These are phyloP conservation scores for Argya squamiceps DNA, from an alignment of 2,797 vertebrate species.

Conservation along the genomic window DNA sequence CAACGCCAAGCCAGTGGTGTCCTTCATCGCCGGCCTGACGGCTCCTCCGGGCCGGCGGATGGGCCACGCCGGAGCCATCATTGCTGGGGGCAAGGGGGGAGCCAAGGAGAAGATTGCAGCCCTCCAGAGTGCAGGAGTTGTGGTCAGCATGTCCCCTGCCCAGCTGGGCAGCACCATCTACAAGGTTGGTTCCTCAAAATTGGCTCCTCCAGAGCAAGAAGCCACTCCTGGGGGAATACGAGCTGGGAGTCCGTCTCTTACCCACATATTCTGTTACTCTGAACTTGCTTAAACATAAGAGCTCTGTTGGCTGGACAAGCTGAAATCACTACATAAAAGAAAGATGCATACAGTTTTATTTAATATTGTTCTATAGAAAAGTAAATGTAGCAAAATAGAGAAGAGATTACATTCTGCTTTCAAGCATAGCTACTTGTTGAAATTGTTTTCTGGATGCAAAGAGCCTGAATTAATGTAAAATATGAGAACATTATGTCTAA, in stretches of 20 bases:
- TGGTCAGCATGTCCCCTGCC: constrained; percentile 96
- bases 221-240: background rate
- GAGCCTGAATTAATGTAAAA: background rate
- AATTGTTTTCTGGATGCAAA: background rate
- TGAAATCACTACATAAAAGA: background rate
- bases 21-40: constrained; percentile 96
- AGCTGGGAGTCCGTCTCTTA: background rate
- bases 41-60: constrained; percentile 95
- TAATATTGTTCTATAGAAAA: background rate
- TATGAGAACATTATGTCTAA: background rate
- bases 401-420: background rate
- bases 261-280: background rate
- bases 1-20: constrained; percentile 93
- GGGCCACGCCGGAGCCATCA: constrained; percentile 97
- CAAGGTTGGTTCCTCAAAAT: constrained; percentile 82
- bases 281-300: background rate
- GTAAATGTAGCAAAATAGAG: background rate
- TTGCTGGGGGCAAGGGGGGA: constrained; percentile 96
- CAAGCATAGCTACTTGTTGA: background rate
- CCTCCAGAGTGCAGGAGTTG: constrained; percentile 92
- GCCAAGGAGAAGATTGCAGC: constrained; percentile 98
- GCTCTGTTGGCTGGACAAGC: background rate
- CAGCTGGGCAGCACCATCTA: constrained; percentile 96
- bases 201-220: background rate
- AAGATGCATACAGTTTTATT: background rate